These are phyloP conservation scores for Podabrus alpinus DNA, from an alignment of 2,888 invertebrate genomes.

Conservation along the genomic window DNA sequence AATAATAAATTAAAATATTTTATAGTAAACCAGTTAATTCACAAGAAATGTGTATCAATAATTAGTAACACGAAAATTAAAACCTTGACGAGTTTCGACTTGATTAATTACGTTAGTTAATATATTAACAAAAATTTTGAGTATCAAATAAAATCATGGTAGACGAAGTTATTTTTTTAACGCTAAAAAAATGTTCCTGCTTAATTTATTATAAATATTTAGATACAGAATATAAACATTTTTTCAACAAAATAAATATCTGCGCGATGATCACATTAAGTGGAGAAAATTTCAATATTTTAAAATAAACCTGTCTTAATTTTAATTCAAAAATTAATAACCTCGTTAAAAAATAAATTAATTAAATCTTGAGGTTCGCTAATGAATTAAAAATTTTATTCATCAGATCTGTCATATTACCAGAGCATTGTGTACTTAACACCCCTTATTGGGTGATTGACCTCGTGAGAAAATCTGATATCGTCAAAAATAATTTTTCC, in stretches of 20 bases:
- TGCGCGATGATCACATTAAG: not conserved
- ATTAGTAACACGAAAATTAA: not conserved
- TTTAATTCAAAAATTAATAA: not conserved
- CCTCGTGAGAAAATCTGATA: not conserved
- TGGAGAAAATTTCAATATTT: not conserved
- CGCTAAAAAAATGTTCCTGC: not conserved
- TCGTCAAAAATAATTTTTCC: not conserved
- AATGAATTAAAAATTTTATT: not conserved
- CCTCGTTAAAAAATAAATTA: not conserved
- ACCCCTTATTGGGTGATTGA: not conserved
- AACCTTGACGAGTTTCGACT: not conserved
- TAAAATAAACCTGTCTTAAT: not conserved
- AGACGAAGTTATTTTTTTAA: too few relatives aligned
- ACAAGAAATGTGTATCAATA: not conserved
- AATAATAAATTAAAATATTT: not conserved
- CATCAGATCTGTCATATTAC: not conserved
- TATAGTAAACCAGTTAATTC: not conserved
- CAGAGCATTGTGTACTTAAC: not conserved
- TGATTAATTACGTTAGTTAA: too few relatives aligned
- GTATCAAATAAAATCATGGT: too few relatives aligned
- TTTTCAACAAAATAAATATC: not conserved
- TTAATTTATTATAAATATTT: not conserved
- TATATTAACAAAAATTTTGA: too few relatives aligned
- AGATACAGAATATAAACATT: not conserved
- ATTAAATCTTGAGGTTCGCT: not conserved